Conservation (phyloP, 2,113 vertebrate species). For the Telmatochromis brichardi region DNA sequence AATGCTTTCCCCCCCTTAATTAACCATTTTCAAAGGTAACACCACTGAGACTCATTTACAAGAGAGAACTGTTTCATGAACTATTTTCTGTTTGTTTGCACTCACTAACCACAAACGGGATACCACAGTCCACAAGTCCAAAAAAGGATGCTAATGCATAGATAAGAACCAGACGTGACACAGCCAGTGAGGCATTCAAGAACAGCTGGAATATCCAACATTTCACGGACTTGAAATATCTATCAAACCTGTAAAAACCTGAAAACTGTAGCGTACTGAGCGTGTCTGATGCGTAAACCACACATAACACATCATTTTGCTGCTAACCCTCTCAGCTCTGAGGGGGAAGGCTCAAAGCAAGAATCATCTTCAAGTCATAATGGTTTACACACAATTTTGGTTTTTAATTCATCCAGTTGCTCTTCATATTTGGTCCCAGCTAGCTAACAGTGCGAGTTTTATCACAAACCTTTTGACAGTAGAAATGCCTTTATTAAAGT, state of each 20-base stretch:
- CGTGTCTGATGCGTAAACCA: background rate
- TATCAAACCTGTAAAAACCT: background rate
- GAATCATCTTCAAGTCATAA: background rate
- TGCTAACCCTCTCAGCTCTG: background rate
- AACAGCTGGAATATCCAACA: background rate
- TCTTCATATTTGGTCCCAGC: background rate
- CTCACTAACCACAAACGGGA: background rate
- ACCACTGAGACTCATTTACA: background rate
- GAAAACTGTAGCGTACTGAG: background rate
- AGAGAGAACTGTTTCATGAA: background rate
- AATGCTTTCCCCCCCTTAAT: fast-evolving
- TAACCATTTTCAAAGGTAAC: background rate
- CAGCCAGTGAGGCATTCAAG: background rate
- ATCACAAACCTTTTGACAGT: background rate
- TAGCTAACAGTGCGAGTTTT: background rate
- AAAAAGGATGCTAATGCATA: background rate
- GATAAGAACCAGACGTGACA: background rate
- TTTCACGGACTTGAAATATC: background rate
- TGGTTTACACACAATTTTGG: background rate
- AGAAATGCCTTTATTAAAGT: background rate
- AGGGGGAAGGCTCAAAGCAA: background rate
- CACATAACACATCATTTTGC: background rate
- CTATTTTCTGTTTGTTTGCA: background rate
- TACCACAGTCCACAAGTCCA: background rate
- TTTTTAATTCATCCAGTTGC: background rate